Conservation (phyloP, 2,888 invertebrate species). For the Acronicta alni region DNA sequence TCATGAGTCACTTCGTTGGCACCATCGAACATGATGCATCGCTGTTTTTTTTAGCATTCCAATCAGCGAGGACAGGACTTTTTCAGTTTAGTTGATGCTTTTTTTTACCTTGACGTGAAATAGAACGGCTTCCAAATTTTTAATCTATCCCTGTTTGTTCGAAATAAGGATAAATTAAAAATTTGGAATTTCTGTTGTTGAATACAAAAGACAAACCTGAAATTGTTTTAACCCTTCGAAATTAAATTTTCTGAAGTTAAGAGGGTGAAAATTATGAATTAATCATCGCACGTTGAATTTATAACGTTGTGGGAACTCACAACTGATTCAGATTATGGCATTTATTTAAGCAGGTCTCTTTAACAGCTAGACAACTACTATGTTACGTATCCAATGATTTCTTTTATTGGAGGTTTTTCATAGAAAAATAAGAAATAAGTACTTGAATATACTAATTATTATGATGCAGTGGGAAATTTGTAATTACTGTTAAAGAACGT, state of each 20-base stretch:
- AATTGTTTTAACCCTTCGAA: slow-evolving; percentile 25
- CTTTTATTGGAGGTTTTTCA: slow-evolving; percentile 3
- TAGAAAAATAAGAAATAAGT: too few species aligned
- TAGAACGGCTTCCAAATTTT: slow-evolving; percentile 3
- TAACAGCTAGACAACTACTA: slow-evolving; percentile 2
- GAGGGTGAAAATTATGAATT: slow-evolving; percentile 43
- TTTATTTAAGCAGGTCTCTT: slow-evolving; percentile 51
- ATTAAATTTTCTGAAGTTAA: slow-evolving; percentile 27
- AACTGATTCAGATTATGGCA: slow-evolving; percentile 37
- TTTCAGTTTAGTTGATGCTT: slow-evolving; percentile 15
- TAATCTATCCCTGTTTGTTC: too few species aligned
- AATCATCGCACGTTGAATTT: slow-evolving; percentile 34
- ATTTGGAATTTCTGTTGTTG: too few species aligned
- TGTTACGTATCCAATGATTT: too few species aligned
- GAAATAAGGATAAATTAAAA: slow-evolving; percentile 1
- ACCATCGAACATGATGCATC: slow-evolving; percentile 61
- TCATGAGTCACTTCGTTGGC: slow-evolving; percentile 68
- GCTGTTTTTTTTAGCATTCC: slow-evolving; percentile 43
- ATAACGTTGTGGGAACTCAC: slow-evolving; percentile 19
- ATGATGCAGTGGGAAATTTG: neutral
- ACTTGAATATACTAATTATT: neutral
- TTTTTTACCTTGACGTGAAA: slow-evolving; percentile 11
- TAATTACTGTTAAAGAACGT: too few species aligned
- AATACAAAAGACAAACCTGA: slow-evolving; percentile 25
- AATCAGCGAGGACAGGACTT: slow-evolving; percentile 14